A percentile compares a stretch with the other conserved stretches of the same genome.
phyloP scores from a whole-genome alignment of 2,888 invertebrate species.

The Lamellibrachia columna region DNA sequence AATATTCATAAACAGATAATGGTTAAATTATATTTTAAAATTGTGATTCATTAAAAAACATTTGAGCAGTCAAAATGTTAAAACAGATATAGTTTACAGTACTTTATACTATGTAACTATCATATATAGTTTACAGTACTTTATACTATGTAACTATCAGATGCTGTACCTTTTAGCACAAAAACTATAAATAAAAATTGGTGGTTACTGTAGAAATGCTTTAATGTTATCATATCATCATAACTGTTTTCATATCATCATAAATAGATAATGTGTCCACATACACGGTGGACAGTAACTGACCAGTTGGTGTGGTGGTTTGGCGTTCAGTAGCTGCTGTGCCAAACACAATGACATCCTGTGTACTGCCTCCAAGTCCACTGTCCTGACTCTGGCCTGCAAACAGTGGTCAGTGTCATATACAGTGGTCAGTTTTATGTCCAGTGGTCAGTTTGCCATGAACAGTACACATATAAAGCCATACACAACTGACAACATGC shows the following conservation, averaged over 20 bases:
- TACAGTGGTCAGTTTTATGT: not conserved
- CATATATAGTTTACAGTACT: too few species aligned
- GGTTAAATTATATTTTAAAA: too few species aligned
- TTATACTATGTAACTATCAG: too few species aligned
- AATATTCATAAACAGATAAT: too few species aligned
- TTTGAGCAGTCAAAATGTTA: too few species aligned
- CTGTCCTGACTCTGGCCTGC: slow-evolving; percentile 50
- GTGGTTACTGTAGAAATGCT: not conserved
- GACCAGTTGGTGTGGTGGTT: not conserved
- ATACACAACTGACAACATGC: not conserved
- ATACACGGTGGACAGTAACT: not conserved
- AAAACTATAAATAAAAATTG: not conserved
- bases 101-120: too few species aligned
- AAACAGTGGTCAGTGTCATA: slow-evolving; percentile 17
- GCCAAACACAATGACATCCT: slow-evolving; percentile 59
- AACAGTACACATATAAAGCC: not conserved
- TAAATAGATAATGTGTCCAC: not conserved
- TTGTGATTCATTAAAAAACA: too few species aligned
- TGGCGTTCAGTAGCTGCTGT: slow-evolving; percentile 38
- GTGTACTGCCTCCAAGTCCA: slow-evolving; percentile 47
- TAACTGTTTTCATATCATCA: not conserved
- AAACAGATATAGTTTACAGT: too few species aligned
- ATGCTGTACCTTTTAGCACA: too few species aligned
- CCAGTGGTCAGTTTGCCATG: not conserved
- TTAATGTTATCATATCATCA: not conserved